Conservation (phyloP, 2,797 vertebrate species). For the Sphenodon punctatus region DNA sequence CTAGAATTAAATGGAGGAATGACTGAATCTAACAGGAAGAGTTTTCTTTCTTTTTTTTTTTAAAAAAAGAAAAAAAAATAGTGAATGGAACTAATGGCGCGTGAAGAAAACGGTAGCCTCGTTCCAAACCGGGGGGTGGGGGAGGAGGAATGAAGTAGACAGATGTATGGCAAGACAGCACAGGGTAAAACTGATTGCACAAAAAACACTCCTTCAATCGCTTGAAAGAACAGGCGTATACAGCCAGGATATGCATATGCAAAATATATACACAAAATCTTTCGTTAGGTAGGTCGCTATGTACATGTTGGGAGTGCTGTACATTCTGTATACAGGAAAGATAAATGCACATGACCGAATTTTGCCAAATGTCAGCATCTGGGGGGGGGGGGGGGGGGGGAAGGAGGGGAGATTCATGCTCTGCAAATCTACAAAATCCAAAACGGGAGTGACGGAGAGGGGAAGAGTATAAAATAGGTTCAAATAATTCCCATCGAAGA, state of each 20-base stretch:
- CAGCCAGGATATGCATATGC: slow-evolving; percentile 44
- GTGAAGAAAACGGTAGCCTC: slow-evolving; percentile 3
- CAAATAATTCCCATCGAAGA: slow-evolving; percentile 25
- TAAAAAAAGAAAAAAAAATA: not conserved
- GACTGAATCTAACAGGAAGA: slow-evolving; percentile 8
- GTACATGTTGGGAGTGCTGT: slow-evolving; percentile 69
- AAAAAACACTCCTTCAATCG: slow-evolving; percentile 27
- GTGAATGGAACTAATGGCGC: slow-evolving; percentile 18
- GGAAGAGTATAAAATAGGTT: not conserved
- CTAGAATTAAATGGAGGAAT: slow-evolving; percentile 10
- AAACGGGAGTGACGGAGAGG: too few relatives aligned
- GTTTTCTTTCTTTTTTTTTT: too few relatives aligned
- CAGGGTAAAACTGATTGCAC: slow-evolving; percentile 63
- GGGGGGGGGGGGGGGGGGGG: not conserved
- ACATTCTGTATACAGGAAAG: slow-evolving; percentile 60
- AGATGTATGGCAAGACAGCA: not conserved
- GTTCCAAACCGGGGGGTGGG: not conserved
- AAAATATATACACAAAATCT: slow-evolving; percentile 74
- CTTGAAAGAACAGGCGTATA: slow-evolving; percentile 54
- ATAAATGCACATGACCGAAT: slow-evolving; percentile 28
- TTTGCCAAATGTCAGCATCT: slow-evolving; percentile 18
- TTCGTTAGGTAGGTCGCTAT: slow-evolving; percentile 66
- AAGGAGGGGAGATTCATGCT: not conserved
- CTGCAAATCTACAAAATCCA: slow-evolving; percentile 38
- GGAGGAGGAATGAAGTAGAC: slow-evolving; percentile 41